Evolutionary conservation across 2,888 invertebrate genomes (phyloP), one percentile per base, ranked within the genome.

Genomic region (Oasisia sp.): DNA sequence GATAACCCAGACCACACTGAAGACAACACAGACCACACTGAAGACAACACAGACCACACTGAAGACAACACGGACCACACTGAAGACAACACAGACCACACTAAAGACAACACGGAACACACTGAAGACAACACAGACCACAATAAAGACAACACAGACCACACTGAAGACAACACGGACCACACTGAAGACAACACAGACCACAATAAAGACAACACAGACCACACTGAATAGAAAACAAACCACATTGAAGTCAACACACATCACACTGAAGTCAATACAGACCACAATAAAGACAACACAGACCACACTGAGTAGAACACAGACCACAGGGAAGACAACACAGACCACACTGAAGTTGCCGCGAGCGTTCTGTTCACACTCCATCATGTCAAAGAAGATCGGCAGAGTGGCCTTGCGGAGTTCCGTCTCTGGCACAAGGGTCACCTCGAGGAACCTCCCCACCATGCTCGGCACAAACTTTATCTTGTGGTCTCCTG

Each of bases 381-480:
- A 98, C 94, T 99, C 98, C 98, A 99, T 99, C 97, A 99, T 98
- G 94, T 99, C 98, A 95, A 98, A 99, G 95, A 99, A 98, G 91
- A 99, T 98, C 11, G 98, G 98, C 19, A 99, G 96, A 0, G 99
- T 99, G 0, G 98, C 98, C 94, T 98, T 98, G 0, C 99, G 97
- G 11, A 99, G 96, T 94, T 98, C 98, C 89, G 97, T 97, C 95
- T 98, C 98, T 0, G 98, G 98, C 8, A 99, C 98, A 58, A 99
- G 97, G 0, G 99, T 99, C 7, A 99, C 98, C 96, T 99, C 98
- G 90, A 99, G 97, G 94, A 99, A 98, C 0, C 98, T 99, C 0
- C 99, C 99, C 11, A 99, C 98, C 97, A 99, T 98, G 0, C 98
- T 98, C 0, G 99, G 98, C 94, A 99, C 98, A 94, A 99, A 98